Percentiles rank a stretch among this genome's conserved stretches.
phyloP scores from a whole-genome alignment of 2,888 invertebrate species.

The Nasonovia ribisnigri region DNA sequence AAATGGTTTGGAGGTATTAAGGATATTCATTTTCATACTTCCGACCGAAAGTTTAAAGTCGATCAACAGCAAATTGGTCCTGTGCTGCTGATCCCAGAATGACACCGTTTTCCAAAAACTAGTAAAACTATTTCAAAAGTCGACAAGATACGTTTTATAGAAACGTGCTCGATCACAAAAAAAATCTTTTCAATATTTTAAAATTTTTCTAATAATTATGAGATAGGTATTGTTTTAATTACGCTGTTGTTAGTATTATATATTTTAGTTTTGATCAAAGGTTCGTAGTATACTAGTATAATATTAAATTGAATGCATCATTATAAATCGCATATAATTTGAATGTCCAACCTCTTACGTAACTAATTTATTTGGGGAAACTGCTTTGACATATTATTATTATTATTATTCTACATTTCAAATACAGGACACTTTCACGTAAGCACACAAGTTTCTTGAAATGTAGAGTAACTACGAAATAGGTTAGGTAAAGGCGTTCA shows the following conservation, averaged over 20 bases:
- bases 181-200: background rate
- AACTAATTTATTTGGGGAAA: background rate
- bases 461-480: background rate
- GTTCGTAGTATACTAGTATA: too few species aligned
- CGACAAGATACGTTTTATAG: background rate
- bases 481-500: background rate
- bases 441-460: background rate
- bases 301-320: background rate
- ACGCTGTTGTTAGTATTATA: background rate
- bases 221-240: background rate
- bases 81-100: background rate
- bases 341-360: background rate
- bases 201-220: background rate
- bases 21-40: slow-evolving; percentile 42
- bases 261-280: background rate
- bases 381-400: slow-evolving; percentile 7
- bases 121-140: background rate
- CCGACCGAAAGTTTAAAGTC: slow-evolving; percentile 18
- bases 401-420: background rate
- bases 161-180: background rate
- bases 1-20: slow-evolving; percentile 38
- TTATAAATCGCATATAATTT: background rate
- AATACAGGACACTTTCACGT: background rate
- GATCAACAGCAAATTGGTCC: slow-evolving; percentile 13
- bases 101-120: background rate